These are phyloP conservation scores for Branchinecta lynchi DNA, from an alignment of 1,140 invertebrate genomes.

Conservation along the genomic window DNA sequence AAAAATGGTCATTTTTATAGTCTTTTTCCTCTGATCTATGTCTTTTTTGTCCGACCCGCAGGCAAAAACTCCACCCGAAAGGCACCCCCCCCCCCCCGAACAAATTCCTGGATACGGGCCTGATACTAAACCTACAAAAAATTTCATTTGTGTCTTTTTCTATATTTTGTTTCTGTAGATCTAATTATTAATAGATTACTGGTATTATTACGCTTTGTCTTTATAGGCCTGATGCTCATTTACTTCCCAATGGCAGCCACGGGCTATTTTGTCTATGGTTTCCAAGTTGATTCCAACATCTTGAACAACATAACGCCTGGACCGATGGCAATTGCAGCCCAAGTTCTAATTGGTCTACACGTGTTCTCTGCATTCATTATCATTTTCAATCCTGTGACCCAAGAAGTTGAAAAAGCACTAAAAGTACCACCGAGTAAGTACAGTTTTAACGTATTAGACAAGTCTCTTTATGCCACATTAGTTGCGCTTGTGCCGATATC, in stretches of 20 bases:
- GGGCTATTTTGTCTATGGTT: conserved; percentile 45
- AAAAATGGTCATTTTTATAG: too few species aligned
- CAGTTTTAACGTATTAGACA: too few species aligned
- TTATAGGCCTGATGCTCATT: conserved; percentile 39
- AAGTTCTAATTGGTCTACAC: conserved; percentile 44
- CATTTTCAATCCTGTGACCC: conserved; percentile 46
- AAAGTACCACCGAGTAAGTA: conserved; percentile 33
- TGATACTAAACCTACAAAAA: too few species aligned
- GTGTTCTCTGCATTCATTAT: conserved; percentile 46
- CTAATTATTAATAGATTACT: not conserved
- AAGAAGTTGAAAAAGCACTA: conserved; percentile 51
- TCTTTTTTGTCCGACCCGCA: too few species aligned
- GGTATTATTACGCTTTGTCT: conserved; percentile 21
- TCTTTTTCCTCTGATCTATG: too few species aligned
- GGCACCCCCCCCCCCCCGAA: too few species aligned
- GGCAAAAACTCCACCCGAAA: too few species aligned
- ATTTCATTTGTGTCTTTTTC: too few species aligned
- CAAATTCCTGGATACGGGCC: too few species aligned
- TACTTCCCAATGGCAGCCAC: conserved; percentile 41
- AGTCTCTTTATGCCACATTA: too few species aligned
- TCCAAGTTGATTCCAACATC: conserved; percentile 38
- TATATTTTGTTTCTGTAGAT: not conserved
- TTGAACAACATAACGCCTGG: conserved; percentile 35
- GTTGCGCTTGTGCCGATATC: too few species aligned
- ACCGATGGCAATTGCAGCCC: conserved; percentile 35